Evolutionary conservation across 2,797 vertebrate species (phyloP).

Genomic region (Salarias fasciatus): DNA sequence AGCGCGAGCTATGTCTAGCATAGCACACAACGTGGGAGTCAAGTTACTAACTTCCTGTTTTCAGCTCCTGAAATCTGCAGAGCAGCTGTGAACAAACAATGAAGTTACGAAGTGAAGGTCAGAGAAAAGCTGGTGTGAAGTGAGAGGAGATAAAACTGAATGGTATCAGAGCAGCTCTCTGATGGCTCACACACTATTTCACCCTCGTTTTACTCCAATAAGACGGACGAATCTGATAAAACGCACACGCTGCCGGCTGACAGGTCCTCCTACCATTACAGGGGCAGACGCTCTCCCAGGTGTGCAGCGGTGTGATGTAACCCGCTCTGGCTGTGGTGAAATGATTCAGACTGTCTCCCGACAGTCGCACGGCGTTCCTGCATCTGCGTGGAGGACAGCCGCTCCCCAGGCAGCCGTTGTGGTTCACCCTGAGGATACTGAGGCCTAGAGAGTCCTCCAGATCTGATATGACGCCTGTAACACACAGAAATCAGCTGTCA

Average conservation of each 20-base stretch:
- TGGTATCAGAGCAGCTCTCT: too few species aligned
- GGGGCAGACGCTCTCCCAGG: conserved; percentile 88
- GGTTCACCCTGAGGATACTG: conserved; percentile 82
- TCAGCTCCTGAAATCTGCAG: too few species aligned
- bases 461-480: conserved; percentile 72
- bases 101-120: too few species aligned
- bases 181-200: too few species aligned
- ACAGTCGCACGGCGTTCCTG: conserved; percentile 86
- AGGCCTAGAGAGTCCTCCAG: conserved; percentile 87
- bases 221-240: too few species aligned
- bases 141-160: too few species aligned
- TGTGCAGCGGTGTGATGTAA: conserved; percentile 91
- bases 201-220: too few species aligned
- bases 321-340: conserved; percentile 91
- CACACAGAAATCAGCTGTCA: neutral
- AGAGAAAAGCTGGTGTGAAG: too few species aligned
- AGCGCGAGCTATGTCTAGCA: too few species aligned
- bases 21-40: too few species aligned
- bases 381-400: conserved; percentile 87
- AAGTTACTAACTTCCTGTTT: too few species aligned
- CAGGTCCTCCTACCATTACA: conserved; percentile 87
- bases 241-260: neutral
- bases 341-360: conserved; percentile 80
- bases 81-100: too few species aligned
- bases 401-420: conserved; percentile 83